These are phyloP conservation scores for Columba livia DNA, from an alignment of 2,113 vertebrate species.

Conservation along the genomic window DNA sequence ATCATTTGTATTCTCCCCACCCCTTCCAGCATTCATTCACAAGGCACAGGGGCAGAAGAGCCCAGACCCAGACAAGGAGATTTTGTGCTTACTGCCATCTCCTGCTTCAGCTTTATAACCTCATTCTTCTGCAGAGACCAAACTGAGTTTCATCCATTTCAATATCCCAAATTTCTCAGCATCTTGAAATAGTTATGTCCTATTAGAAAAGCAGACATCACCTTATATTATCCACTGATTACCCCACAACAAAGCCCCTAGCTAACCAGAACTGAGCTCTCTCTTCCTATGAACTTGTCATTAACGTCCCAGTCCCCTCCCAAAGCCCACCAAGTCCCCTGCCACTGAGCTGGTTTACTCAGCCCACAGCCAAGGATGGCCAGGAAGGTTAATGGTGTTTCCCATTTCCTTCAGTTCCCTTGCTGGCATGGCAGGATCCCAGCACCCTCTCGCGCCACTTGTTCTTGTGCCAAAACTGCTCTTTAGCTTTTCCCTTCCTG, in stretches of 20 bases:
- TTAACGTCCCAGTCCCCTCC: neutral
- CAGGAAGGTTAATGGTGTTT: constrained; percentile 10
- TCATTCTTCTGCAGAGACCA: neutral
- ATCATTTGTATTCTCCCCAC: neutral
- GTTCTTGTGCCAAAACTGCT: constrained; percentile 40
- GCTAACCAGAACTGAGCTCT: neutral
- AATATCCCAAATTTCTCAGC: neutral
- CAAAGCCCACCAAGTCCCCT: neutral
- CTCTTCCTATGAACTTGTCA: neutral
- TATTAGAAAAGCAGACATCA: neutral
- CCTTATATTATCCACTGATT: neutral
- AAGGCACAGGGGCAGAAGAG: neutral
- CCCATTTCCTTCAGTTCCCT: neutral
- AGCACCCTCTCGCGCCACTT: neutral
- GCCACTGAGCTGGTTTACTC: neutral
- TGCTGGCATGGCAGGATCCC: neutral
- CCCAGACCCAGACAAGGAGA: neutral
- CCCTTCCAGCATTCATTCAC: neutral
- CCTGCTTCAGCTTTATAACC: neutral
- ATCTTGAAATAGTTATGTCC: neutral
- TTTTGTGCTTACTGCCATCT: neutral
- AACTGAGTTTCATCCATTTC: neutral
- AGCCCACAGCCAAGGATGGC: neutral
- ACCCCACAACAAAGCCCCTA: neutral
- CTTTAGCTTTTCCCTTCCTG: constrained; percentile 47